Percentiles rank a stretch among this genome's conserved stretches.
Evolutionary conservation across 2,113 vertebrate genomes (phyloP).

Genomic region (Peromyscus leucopus): DNA sequence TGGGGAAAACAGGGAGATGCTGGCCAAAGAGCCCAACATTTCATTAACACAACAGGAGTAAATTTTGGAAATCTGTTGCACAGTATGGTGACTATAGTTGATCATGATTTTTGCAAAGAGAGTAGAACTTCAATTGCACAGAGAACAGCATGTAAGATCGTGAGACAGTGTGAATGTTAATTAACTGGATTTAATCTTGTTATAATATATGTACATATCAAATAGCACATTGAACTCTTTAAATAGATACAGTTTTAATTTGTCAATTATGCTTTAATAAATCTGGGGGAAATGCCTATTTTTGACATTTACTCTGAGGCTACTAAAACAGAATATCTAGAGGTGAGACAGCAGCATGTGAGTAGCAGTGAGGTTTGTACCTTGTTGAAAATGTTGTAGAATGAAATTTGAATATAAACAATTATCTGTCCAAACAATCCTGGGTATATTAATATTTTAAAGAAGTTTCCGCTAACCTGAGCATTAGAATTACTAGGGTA

Average conservation of each 20-base stretch:
- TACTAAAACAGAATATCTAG: background rate
- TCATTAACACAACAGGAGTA: background rate
- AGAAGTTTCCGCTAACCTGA: background rate
- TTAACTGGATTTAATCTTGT: background rate
- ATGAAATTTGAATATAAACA: background rate
- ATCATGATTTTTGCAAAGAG: background rate
- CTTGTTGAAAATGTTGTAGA: background rate
- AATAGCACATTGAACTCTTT: background rate
- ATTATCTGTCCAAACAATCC: background rate
- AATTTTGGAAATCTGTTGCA: background rate
- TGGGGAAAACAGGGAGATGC: background rate
- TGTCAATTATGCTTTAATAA: background rate
- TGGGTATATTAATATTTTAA: background rate
- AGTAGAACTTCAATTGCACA: background rate
- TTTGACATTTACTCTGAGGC: background rate
- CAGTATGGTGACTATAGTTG: background rate
- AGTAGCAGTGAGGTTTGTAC: rapidly evolving
- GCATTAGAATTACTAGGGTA: background rate
- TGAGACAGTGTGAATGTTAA: background rate
- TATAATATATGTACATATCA: background rate
- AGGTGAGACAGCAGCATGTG: background rate
- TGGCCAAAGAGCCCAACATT: background rate
- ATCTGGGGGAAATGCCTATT: background rate
- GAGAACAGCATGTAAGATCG: background rate
- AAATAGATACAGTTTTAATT: background rate